Percentiles rank a stretch among this genome's conserved stretches.
phyloP scores from a whole-genome alignment of 1,140 invertebrate species.

The Trachymyrmex septentrionalis region DNA sequence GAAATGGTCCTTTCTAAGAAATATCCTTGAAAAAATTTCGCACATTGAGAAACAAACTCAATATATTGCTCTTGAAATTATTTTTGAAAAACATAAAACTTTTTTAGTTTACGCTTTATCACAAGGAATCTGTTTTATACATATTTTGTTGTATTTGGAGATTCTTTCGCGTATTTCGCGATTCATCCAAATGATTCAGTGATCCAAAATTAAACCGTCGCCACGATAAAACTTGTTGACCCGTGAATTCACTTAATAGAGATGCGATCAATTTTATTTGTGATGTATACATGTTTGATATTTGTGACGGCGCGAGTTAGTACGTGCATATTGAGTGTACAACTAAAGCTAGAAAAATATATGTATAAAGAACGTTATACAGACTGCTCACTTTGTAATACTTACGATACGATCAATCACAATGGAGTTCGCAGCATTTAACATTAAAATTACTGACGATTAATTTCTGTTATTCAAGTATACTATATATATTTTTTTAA shows the following conservation, averaged over 20 bases:
- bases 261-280: slow-evolving; percentile 57
- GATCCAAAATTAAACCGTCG: slow-evolving; percentile 26
- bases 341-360: slow-evolving; percentile 59
- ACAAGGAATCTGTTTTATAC: not conserved
- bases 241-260: slow-evolving; percentile 38
- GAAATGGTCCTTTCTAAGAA: not conserved
- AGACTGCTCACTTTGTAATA: slow-evolving; percentile 37
- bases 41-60: too few species aligned
- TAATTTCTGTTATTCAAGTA: not conserved
- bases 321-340: slow-evolving; percentile 52
- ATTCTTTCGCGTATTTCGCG: not conserved
- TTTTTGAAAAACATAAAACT: not conserved
- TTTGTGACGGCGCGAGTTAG: slow-evolving; percentile 64
- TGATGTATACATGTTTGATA: slow-evolving; percentile 72
- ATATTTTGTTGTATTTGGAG: not conserved
- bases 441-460: not conserved
- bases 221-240: slow-evolving; percentile 31
- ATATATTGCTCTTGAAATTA: not conserved
- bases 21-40: not conserved
- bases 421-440: not conserved
- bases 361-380: slow-evolving; percentile 46
- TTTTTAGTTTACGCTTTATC: not conserved
- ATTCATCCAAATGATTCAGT: slow-evolving; percentile 3
- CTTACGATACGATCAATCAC: not conserved
- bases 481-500: not conserved